Evolutionary conservation across 2,797 vertebrate genomes (phyloP).

Genomic region (Heterohyrax brucei): DNA sequence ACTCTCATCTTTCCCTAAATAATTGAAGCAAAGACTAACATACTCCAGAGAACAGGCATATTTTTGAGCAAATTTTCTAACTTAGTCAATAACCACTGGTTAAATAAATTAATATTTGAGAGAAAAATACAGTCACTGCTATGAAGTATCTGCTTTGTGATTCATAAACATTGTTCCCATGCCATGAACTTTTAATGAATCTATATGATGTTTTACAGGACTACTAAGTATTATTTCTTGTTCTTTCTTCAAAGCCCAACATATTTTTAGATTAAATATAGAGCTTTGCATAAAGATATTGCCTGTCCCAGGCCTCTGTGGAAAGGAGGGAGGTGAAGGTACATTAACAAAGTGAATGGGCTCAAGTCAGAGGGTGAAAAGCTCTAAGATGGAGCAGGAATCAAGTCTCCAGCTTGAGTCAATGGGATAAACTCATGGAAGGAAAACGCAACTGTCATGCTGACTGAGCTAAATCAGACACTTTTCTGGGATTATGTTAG

Average conservation of each 20-base stretch:
- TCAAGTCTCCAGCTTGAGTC: not conserved
- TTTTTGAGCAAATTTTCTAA: conserved; percentile 55
- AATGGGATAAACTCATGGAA: not conserved
- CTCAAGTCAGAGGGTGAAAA: not conserved
- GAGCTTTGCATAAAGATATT: conserved; percentile 24
- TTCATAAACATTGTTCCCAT: not conserved
- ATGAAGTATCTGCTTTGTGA: conserved; percentile 25
- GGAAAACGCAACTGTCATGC: not conserved
- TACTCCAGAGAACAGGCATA: conserved; percentile 2
- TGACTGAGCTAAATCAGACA: not conserved
- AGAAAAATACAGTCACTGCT: conserved; percentile 1
- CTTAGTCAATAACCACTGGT: conserved; percentile 7
- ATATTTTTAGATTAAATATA: conserved; percentile 64
- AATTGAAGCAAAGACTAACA: not conserved
- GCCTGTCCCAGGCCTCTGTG: not conserved
- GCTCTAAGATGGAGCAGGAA: not conserved
- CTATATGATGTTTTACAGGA: not conserved
- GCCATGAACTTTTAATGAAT: not conserved
- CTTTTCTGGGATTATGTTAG: not conserved
- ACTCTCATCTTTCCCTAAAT: conserved; percentile 11
- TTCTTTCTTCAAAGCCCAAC: conserved; percentile 14
- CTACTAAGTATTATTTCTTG: not conserved
- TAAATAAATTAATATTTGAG: conserved; percentile 26
- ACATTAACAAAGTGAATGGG: not conserved
- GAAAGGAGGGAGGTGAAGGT: not conserved